Percentiles rank a stretch among this genome's conserved stretches.
Conservation (phyloP, 2,113 vertebrate species). For the Channa argus region DNA sequence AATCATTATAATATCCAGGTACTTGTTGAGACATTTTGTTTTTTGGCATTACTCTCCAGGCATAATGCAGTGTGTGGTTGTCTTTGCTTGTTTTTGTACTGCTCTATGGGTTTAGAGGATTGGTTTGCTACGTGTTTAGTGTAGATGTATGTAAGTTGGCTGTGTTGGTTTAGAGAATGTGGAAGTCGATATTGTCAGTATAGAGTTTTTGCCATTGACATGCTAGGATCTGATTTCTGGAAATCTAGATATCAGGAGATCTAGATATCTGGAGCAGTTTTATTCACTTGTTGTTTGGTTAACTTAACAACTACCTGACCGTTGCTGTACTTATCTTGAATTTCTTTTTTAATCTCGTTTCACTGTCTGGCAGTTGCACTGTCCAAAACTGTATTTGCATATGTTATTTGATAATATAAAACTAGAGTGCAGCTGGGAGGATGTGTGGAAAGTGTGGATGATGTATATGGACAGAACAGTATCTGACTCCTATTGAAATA, state of each 20-base stretch:
- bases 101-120: background rate
- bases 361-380: slow-evolving; percentile 44
- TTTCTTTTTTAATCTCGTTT: slow-evolving; percentile 25
- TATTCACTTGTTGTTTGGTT: background rate
- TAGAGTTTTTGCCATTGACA: too few relatives aligned
- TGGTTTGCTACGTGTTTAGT: background rate
- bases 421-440: slow-evolving; percentile 28
- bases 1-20: too few relatives aligned
- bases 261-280: too few relatives aligned
- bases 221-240: slow-evolving; percentile 21
- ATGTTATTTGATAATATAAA: slow-evolving; percentile 37
- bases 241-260: too few relatives aligned
- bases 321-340: slow-evolving; percentile 52
- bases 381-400: slow-evolving; percentile 58
- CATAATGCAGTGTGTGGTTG: background rate
- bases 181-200: too few relatives aligned
- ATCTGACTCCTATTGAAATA: slow-evolving; percentile 1
- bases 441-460: slow-evolving; percentile 29
- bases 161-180: too few relatives aligned
- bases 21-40: too few relatives aligned
- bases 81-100: background rate
- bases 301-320: slow-evolving; percentile 19
- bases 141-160: too few relatives aligned
- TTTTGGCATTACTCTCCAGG: background rate
- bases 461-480: background rate